These are phyloP conservation scores for Amiota communis DNA, from an alignment of 2,888 invertebrate species.

Conservation along the genomic window DNA sequence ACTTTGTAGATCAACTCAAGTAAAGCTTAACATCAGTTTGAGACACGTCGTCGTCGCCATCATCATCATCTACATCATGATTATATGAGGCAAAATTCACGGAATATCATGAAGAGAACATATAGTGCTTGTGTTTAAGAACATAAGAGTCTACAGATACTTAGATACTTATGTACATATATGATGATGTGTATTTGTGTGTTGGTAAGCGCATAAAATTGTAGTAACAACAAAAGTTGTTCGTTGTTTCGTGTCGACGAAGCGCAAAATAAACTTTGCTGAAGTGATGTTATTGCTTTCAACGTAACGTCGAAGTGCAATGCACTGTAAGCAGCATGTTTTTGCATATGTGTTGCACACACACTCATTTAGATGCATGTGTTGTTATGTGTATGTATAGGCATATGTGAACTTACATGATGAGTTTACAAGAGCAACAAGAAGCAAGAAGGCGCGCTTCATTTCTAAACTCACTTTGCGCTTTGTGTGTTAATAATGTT, in stretches of 20 bases:
- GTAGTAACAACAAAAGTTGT: conserved; percentile 42
- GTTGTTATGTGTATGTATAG: neutral
- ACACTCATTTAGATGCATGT: neutral
- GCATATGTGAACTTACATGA: neutral
- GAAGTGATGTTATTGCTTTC: conserved; percentile 8
- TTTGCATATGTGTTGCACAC: neutral
- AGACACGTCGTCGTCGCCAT: neutral
- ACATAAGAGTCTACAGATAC: conserved; percentile 27
- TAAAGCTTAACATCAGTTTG: conserved; percentile 2
- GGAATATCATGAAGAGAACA: neutral
- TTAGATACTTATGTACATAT: neutral
- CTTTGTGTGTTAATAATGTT: conserved; percentile 28
- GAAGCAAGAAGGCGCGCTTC: neutral
- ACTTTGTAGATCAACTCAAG: conserved; percentile 2
- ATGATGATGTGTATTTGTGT: conserved; percentile 12
- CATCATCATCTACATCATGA: conserved; percentile 8
- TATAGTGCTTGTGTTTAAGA: conserved; percentile 13
- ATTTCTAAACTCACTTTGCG: conserved; percentile 4
- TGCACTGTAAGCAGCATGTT: conserved; percentile 7
- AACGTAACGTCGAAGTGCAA: conserved; percentile 22
- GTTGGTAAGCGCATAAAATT: conserved; percentile 34
- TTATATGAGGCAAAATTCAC: neutral
- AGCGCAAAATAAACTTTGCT: conserved; percentile 22
- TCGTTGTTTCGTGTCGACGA: conserved; percentile 22
- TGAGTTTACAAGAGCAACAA: neutral